These are phyloP conservation scores for Pseudeuparius sepicola DNA, from an alignment of 2,888 invertebrate genomes.

Conservation along the genomic window DNA sequence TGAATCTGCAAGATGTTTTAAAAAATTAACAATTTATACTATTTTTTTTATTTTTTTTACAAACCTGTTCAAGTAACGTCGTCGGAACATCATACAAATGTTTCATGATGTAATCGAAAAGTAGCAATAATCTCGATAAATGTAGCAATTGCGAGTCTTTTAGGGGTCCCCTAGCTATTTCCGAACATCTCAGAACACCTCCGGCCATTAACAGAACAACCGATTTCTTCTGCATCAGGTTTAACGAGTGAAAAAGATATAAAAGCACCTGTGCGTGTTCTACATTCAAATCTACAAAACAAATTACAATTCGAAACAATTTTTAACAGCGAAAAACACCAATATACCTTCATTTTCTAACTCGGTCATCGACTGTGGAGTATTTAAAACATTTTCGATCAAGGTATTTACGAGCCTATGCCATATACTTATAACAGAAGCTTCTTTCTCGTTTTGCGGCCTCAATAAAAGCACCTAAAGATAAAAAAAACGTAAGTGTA, in stretches of 20 bases:
- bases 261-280: conserved; percentile 90
- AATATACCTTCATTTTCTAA: conserved; percentile 60
- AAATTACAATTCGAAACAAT: conserved; percentile 12
- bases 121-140: conserved; percentile 70
- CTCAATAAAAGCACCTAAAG: conserved; percentile 61
- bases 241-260: conserved; percentile 89
- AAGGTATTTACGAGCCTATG: conserved; percentile 80
- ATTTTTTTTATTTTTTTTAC: conserved; percentile 11
- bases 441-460: conserved; percentile 78
- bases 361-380: conserved; percentile 50
- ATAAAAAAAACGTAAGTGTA: conserved; percentile 13
- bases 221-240: conserved; percentile 93
- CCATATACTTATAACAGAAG: conserved; percentile 86
- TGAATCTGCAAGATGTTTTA: conserved; percentile 54
- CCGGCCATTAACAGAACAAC: conserved; percentile 76
- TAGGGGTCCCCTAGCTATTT: conserved; percentile 49
- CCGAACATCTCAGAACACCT: conserved; percentile 58
- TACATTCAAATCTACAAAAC: conserved; percentile 73
- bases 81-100: conserved; percentile 91
- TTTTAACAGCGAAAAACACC: neutral
- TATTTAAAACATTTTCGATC: conserved; percentile 71
- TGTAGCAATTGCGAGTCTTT: conserved; percentile 67
- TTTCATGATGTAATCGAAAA: conserved; percentile 91
- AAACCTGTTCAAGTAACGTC: conserved; percentile 72
- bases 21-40: neutral